Evolutionary conservation across 2,113 vertebrate genomes (phyloP).

Genomic region (Talpa occidentalis): DNA sequence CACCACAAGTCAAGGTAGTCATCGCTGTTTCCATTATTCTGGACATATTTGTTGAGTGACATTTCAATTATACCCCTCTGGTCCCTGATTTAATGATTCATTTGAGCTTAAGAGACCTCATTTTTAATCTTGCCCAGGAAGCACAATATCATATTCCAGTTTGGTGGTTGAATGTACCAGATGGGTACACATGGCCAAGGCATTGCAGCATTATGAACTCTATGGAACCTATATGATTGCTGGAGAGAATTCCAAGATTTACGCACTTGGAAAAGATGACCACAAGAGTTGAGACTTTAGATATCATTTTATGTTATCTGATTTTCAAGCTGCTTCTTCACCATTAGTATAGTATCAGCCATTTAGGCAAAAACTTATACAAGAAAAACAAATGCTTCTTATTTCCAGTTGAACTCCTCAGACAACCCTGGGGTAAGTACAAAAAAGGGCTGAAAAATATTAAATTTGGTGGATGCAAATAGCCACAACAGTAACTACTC

Average conservation of each 20-base stretch:
- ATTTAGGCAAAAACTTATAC: not conserved
- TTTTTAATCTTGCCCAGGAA: slow-evolving; percentile 69
- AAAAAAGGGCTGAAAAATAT: not conserved
- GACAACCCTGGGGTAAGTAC: not conserved
- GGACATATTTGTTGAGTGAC: slow-evolving; percentile 44
- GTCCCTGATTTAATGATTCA: slow-evolving; percentile 56
- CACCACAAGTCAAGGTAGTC: slow-evolving; percentile 53
- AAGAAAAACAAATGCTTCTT: not conserved
- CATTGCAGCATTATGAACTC: slow-evolving; percentile 29
- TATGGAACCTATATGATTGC: not conserved
- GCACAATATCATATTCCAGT: slow-evolving; percentile 58
- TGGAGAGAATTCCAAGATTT: slow-evolving; percentile 25
- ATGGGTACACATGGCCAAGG: slow-evolving; percentile 22
- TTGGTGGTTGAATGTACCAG: slow-evolving; percentile 55
- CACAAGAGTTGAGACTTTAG: not conserved
- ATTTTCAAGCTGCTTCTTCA: slow-evolving; percentile 18
- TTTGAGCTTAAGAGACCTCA: slow-evolving; percentile 51
- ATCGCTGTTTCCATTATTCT: slow-evolving; percentile 60
- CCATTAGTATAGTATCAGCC: not conserved
- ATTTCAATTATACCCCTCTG: slow-evolving; percentile 62
- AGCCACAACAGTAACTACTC: not conserved
- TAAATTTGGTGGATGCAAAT: not conserved
- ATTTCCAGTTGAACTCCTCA: not conserved
- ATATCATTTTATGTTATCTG: slow-evolving; percentile 7
- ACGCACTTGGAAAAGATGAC: slow-evolving; percentile 57